Base-by-base conservation (phyloP, 2,888 invertebrate species). In the Xylota sylvarum region DNA sequence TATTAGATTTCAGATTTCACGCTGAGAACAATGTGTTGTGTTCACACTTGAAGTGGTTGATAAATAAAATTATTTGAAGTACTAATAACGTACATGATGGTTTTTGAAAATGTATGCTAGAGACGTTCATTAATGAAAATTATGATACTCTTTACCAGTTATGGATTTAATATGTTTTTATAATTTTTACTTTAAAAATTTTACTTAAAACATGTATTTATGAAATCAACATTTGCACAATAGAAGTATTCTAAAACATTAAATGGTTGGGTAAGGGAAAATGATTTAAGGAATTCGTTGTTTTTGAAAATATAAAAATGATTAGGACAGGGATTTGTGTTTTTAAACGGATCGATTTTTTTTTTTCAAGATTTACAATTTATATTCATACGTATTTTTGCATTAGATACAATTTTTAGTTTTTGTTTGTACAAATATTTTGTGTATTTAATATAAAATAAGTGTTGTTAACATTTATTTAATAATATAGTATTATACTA, bases 1-100 rank as follows among this genome's bases (percentile, higher is more conserved):
- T 48, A 76, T 65, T 35, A 14, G 46, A 65, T 58, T 76, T n/a
- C 30, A 40, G 23, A 3, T 12, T 65, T 65, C 76, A 76, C 10
- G 65, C 65, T 65, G 76, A 46, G 69, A 17, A 56, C 10, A 55
- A 55, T 43, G 23, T n/a, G 27, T 27, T 9, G 35, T 10, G 40
- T 52, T 67, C 5, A 55, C 40, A 40, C n/a, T 56, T 43, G 12
- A 56, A 69, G 30, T 55, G 30, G 40, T 9, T 56, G 17, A 7
- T 23, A 43, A 30, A 14, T 6, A 9, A 27, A 23, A 14, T 37
- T 5, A 69, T 69, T 67, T 32, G 17, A 52, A 37, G 37, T 40
- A 37, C 27, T 27, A 43, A n/a, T 62, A 52, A 27, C 52, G 27
- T 27, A n/a, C 27, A 52, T 9, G 1, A 19, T 9, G 2, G 3